Evolutionary conservation across 1,140 invertebrate genomes (phyloP).

Genomic region (Bombus haemorrhoidalis): DNA sequence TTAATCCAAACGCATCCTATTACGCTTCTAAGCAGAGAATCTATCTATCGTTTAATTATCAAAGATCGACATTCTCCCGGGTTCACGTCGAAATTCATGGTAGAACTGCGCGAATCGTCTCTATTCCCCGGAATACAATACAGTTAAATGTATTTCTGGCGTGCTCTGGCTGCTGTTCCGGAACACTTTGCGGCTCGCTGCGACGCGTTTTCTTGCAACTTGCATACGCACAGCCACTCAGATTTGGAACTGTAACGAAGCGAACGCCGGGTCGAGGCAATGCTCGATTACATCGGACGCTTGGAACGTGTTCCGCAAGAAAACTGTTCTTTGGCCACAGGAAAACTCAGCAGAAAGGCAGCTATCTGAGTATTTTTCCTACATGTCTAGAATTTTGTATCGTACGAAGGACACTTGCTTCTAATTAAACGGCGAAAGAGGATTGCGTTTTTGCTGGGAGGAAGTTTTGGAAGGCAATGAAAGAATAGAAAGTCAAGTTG

Average conservation of each 20-base stretch:
- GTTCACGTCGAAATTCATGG: not conserved
- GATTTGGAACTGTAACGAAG: too few relatives aligned
- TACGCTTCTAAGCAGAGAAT: too few relatives aligned
- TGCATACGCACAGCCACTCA: not conserved
- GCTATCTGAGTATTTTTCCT: not conserved
- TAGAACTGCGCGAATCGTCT: not conserved
- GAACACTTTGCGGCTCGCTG: slow-evolving; percentile 31
- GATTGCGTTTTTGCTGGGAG: too few relatives aligned
- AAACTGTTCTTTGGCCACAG: not conserved
- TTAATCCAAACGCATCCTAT: not conserved
- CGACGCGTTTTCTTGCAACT: not conserved
- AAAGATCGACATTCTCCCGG: not conserved
- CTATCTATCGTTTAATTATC: not conserved
- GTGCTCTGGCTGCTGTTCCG: slow-evolving; percentile 14
- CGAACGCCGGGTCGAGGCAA: slow-evolving; percentile 17
- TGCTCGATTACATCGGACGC: slow-evolving; percentile 42
- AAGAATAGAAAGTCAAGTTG: not conserved
- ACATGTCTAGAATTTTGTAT: not conserved
- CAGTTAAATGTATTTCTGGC: slow-evolving; percentile 22
- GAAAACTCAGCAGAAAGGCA: not conserved
- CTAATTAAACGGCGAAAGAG: not conserved
- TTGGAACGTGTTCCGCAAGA: slow-evolving; percentile 8
- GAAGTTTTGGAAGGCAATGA: not conserved
- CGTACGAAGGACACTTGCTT: not conserved
- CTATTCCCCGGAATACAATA: not conserved